Base-by-base conservation (phyloP, 2,888 invertebrate species). In the Eulithis prunata region DNA sequence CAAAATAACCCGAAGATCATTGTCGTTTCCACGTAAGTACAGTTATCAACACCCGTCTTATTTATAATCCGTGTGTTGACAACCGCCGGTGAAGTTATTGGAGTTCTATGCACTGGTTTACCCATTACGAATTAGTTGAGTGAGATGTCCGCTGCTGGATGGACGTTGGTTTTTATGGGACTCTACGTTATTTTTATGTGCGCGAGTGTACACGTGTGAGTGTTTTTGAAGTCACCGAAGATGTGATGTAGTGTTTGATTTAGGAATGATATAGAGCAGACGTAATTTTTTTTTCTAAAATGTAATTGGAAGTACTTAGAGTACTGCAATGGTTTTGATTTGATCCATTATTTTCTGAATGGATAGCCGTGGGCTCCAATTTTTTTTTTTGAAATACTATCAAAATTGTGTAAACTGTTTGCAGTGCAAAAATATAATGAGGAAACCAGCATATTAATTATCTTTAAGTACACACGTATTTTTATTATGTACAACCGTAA, bases 91-190 rank as follows among this genome's bases (percentile, higher is more conserved):
- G 86, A 90, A 90, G 88, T 90, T 86, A 89, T 89, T 81, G 87
- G 83, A 68, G 87, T 91, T 87, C 85, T 86, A 80, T 77, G 75
- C 81, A 57, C 64, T 21, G 36, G 83, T 88, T 90, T 81, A 88
- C 88, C 89, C 54, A 91, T 91, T 91, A 90, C 64, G 85, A 91
- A 92, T 92, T 92, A 92, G 92, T 92, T 91, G 92, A 92, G 89
- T 91, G 91, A 92, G 90, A 91, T 89, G 90, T 92, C 92, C 91
- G 89, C 85, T 69, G 72, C 77, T 62, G 84, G 73, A 82, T 83
- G 88, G 88, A 89, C 90, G 91, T 80, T 78, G 78, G 79, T 81
- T 88, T 90, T 89, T 89, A 89, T 87, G 85, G 71, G 78, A 76
- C 71, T 77, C 77, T 84, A 82, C 84, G 79, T 81, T 83, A 78